phyloP scores from a whole-genome alignment of 2,797 vertebrate genomes.

The Agapornis canus region DNA sequence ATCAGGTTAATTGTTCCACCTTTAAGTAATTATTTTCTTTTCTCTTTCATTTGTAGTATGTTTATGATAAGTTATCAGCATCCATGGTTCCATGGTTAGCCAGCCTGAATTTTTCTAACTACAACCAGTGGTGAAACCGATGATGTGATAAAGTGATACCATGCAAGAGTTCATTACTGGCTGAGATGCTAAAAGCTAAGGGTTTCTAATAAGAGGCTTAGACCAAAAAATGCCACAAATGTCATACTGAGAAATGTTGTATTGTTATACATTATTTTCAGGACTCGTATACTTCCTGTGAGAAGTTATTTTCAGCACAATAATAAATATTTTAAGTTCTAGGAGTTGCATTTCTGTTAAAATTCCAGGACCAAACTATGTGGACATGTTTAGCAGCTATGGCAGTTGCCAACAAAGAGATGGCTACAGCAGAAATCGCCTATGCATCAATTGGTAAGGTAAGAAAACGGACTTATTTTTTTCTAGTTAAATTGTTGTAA shows the following conservation, averaged over 20 bases:
- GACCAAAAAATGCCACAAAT: neutral
- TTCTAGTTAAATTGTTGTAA: neutral
- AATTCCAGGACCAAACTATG: slow-evolving; percentile 86
- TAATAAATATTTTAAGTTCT: neutral
- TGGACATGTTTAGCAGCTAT: slow-evolving; percentile 96
- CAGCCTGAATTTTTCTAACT: neutral
- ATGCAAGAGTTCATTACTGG: neutral
- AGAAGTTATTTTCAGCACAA: neutral
- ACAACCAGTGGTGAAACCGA: neutral
- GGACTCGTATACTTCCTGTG: neutral
- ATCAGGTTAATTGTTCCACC: neutral
- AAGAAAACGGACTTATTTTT: neutral
- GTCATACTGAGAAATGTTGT: neutral
- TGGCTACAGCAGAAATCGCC: slow-evolving; percentile 90
- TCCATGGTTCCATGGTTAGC: neutral
- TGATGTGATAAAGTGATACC: no score
- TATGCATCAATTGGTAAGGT: slow-evolving; percentile 94
- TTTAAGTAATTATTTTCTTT: neutral
- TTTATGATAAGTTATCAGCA: neutral
- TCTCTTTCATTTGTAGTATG: neutral
- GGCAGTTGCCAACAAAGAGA: slow-evolving; percentile 90
- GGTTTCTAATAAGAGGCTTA: neutral
- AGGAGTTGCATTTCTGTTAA: neutral
- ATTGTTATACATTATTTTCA: neutral
- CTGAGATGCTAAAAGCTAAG: neutral